A percentile compares a stretch with the other conserved stretches of the same genome.
Conservation (phyloP, 2,888 invertebrate genomes). For the Ramazzottius varieornatus region DNA sequence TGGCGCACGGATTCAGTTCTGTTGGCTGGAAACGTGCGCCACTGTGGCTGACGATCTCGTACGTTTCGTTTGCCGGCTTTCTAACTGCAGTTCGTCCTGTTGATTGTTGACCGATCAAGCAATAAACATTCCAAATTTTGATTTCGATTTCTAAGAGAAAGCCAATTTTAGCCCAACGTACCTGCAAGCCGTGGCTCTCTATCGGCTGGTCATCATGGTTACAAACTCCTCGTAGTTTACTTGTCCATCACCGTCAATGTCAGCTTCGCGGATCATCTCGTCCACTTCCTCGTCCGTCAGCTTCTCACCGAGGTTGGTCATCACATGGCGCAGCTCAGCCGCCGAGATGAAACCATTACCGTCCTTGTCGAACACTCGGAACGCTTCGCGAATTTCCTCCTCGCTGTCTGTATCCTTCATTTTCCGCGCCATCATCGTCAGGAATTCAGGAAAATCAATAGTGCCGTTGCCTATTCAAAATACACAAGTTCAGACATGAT, state of each 20-base stretch:
- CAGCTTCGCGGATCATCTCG: constrained; percentile 96
- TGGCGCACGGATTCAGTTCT: no score
- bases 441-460: constrained; percentile 98
- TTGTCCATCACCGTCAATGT: constrained; percentile 95
- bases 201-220: constrained; percentile 3
- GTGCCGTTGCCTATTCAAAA: constrained; percentile 66
- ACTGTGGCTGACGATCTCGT: no score
- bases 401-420: constrained; percentile 98
- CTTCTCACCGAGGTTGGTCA: constrained; percentile 98
- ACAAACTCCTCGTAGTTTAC: constrained; percentile 60
- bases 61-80: no score
- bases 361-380: constrained; percentile 97
- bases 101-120: no score
- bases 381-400: constrained; percentile 95
- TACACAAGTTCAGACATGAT: constrained; percentile 5
- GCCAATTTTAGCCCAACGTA: background rate
- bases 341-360: constrained; percentile 97
- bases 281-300: constrained; percentile 96
- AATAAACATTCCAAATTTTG: no score
- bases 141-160: no score
- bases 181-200: background rate
- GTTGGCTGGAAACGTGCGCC: no score
- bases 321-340: constrained; percentile 90
- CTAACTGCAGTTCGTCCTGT: no score
- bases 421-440: constrained; percentile 99